Percentiles rank a stretch among this genome's conserved stretches.
phyloP scores from a whole-genome alignment of 2,888 invertebrate species.

The Hirtodrosophila trivittata region DNA sequence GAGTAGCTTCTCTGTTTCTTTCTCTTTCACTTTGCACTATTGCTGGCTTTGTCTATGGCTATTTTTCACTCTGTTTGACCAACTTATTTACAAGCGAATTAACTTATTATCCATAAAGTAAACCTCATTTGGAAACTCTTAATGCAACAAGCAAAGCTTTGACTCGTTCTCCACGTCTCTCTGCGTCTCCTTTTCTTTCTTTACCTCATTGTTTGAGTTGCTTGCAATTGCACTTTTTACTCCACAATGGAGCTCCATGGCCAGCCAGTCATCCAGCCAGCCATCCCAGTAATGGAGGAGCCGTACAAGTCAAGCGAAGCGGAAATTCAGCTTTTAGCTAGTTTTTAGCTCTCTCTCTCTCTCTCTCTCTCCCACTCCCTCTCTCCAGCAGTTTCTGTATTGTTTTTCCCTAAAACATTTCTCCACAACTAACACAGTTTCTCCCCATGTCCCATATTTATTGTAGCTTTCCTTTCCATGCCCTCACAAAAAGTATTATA shows the following conservation, averaged over 20 bases:
- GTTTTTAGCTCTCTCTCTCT: conserved; percentile 64
- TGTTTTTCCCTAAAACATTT: conserved; percentile 59
- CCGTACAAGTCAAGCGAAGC: conserved; percentile 73
- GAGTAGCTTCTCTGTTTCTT: background rate
- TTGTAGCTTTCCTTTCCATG: conserved; percentile 21
- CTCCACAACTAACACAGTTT: conserved; percentile 72
- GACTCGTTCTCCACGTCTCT: conserved; percentile 29
- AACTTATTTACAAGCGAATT: conserved; percentile 78
- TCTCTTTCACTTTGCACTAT: background rate
- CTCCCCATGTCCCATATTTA: conserved; percentile 52
- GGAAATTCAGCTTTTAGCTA: conserved; percentile 78
- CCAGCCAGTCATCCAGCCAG: conserved; percentile 20
- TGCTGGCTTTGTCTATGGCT: too few species aligned
- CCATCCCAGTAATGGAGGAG: conserved; percentile 29
- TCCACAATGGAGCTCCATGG: conserved; percentile 54
- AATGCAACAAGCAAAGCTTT: conserved; percentile 58
- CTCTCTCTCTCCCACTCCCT: conserved; percentile 20
- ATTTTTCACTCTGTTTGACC: conserved; percentile 31
- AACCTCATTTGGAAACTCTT: conserved; percentile 73
- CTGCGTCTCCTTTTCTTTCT: conserved; percentile 47
- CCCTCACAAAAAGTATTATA: conserved; percentile 1
- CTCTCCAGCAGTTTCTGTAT: conserved; percentile 28
- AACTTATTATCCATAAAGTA: conserved; percentile 78
- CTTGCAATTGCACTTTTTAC: conserved; percentile 55
- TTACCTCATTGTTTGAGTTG: conserved; percentile 56